Base-by-base conservation (phyloP, 2,888 invertebrate species). In the Erebia ligea region DNA sequence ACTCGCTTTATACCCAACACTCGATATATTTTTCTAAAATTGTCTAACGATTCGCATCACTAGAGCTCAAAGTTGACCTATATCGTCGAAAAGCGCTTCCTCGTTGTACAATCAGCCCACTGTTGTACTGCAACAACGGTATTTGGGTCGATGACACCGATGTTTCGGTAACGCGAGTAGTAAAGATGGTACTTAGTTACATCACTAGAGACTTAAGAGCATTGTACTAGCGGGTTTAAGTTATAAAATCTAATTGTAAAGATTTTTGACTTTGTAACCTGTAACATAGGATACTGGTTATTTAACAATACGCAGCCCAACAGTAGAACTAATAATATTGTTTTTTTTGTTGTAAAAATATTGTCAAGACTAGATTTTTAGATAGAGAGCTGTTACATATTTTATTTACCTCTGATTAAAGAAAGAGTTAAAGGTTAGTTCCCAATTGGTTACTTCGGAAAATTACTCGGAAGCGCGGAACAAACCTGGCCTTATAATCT, bases 11-110 rank as follows among this genome's bases (percentile, higher is more conserved):
- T n/a, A 13, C 15, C 13, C 5, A n/a, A 3, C 9, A 34, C 34
- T 50, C 58, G 59, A 42, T 50, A 48, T 1, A 25, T 67, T 61
- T 61, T 61, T 42, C n/a, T 54, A 1, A 19, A 19, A 61, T 42
- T 21, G 11, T 25, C 21, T 13, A 50, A n/a, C 50, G 10, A 52
- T 59, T 67, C 58, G 69, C 86, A 76, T 80, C 86, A 78, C 86
- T 88, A 85, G 34, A 62, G 71, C 68, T 78, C 78, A 79, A 83
- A 81, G 82, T 81, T 87, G 91, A 89, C 91, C 91, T 84, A 89
- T 90, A 88, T 90, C 78, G 81, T 81, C 78, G 80, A 86, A 88
- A 85, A 82, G 80, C 78, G 85, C 87, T 89, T 89, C 90, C 89
- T 86, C 86, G 83, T 86, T 81, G 84, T 82, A 85, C 84, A 89